Percentiles rank a stretch among this genome's conserved stretches.
Conservation (phyloP, 2,888 invertebrate species). For the Penaeus monodon region DNA sequence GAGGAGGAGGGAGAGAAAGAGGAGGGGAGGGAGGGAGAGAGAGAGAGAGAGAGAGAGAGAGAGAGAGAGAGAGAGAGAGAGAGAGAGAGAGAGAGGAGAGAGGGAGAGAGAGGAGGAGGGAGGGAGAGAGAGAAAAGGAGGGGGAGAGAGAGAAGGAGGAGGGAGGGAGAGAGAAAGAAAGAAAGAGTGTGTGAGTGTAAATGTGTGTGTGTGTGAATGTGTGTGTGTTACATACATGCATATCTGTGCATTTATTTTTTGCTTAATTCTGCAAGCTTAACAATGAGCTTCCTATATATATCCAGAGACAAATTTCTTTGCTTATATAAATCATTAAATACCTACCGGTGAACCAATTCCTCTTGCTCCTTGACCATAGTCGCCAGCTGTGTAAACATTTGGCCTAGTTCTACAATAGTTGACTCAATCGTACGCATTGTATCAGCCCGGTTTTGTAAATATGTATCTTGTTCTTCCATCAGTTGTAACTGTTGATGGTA, state of each 20-base stretch:
- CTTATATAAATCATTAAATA: background rate
- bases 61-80: too few species aligned
- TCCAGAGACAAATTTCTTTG: background rate
- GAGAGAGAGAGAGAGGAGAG: background rate
- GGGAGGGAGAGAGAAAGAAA: too few species aligned
- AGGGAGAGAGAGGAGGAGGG: too few species aligned
- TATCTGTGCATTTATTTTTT: too few species aligned
- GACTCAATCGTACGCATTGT: slow-evolving; percentile 99
- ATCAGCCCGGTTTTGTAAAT: slow-evolving; percentile 92
- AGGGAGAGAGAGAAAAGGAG: too few species aligned
- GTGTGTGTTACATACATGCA: too few species aligned
- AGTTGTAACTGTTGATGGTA: slow-evolving; percentile 64
- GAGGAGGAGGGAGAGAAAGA: background rate
- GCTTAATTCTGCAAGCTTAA: too few species aligned
- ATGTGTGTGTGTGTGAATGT: too few species aligned
- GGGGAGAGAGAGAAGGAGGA: too few species aligned
- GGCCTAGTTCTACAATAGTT: slow-evolving; percentile 97
- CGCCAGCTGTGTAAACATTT: slow-evolving; percentile 84
- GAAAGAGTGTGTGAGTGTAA: too few species aligned
- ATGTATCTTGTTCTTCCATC: slow-evolving; percentile 77
- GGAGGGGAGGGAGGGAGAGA: background rate
- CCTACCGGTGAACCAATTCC: slow-evolving; percentile 89
- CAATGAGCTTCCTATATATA: too few species aligned
- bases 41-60: background rate
- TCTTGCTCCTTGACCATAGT: slow-evolving; percentile 99